Base-by-base conservation (phyloP, 2,888 invertebrate genomes). In the Melipona beecheii region DNA sequence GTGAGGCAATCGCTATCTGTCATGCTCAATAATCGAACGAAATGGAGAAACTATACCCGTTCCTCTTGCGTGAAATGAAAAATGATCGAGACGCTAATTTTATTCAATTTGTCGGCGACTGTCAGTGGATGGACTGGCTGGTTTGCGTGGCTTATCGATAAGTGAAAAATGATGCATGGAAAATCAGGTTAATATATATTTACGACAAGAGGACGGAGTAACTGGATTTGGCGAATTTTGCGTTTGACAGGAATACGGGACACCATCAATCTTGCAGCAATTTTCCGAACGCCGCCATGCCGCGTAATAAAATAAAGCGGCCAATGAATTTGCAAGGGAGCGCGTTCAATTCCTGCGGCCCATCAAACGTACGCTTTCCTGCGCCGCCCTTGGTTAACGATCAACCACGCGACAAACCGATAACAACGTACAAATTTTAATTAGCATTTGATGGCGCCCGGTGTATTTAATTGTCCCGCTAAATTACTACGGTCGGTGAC, bases 391-490 rank as follows among this genome's bases (percentile, higher is more conserved):
- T 75, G 82, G 82, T 78, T 65, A 73, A 77, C 84, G 84, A 74
- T 56, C 84, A 50, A 78, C 84, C 84, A 52, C 84, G 77, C 84
- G 84, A 74, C 78, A 83, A 84, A 78, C 84, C 84, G 78, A 83
- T 84, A 84, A 84, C 78, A 84, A 83, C 74, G 84, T 74, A 83
- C 83, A 84, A 84, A 84, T 84, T 84, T 83, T 83, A 83, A 84
- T 84, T 84, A 84, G 70, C 75, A 68, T 72, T 77, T 71, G 81
- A 73, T 64, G 72, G 60, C 49, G 36, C n/a, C n/a, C 58, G 36
- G 49, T 24, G 71, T 27, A 73, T 74, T 83, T 78, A 78, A 77
- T 70, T 69, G 60, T 60, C 19, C 6, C 71, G 13, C 21, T 52
- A n/a, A 62, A 71, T 43, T 54, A 60, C 66, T 54, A 17, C 49